Base-by-base conservation (phyloP, 2,797 vertebrate genomes). In the Syndactyla subalaris region DNA sequence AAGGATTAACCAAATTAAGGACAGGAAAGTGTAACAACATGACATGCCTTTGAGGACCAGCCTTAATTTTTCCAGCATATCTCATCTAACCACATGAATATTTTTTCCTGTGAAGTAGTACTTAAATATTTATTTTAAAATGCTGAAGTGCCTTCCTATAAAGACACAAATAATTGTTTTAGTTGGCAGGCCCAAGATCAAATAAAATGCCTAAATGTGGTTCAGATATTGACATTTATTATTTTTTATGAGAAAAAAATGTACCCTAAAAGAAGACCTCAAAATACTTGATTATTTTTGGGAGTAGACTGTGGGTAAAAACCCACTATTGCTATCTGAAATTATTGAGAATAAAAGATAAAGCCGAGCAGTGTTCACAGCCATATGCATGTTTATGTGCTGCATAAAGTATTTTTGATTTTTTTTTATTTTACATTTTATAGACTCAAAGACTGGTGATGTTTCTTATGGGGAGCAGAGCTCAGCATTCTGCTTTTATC, bases 81-180 rank as follows among this genome's bases (percentile, higher is more conserved):
- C 96, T 93, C 96, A 95, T 97, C 90, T 97, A 95, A 98, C 97
- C 96, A 57, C 98, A 98, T 92, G 94, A 92, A 95, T 90, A 96
- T 97, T 97, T 96, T 87, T 95, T 95, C 85, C 97, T 98, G 97
- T 98, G 97, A 98, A 98, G 97, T 97, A 96, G 95, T 94, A 98
- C 98, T 98, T 98, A 98, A 98, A 98, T 96, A 97, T 97, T 97
- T 98, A 97, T 98, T 97, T 97, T 97, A 86, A 97, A 97, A 97
- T 95, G 96, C 96, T 97, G 97, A 98, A 97, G 96, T 95, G 90
- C 95, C 95, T 91, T 93, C 65, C 36, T 65, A 81, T 94, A 95
- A 84, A 92, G 76, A 92, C 63, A 96, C 77, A 83, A 93, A 92
- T 86, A 95, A 94, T 92, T 59, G 59, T 89, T 95, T 96, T 80